These are phyloP conservation scores for Lasiurus borealis DNA, from an alignment of 2,113 vertebrate genomes.

Conservation along the genomic window DNA sequence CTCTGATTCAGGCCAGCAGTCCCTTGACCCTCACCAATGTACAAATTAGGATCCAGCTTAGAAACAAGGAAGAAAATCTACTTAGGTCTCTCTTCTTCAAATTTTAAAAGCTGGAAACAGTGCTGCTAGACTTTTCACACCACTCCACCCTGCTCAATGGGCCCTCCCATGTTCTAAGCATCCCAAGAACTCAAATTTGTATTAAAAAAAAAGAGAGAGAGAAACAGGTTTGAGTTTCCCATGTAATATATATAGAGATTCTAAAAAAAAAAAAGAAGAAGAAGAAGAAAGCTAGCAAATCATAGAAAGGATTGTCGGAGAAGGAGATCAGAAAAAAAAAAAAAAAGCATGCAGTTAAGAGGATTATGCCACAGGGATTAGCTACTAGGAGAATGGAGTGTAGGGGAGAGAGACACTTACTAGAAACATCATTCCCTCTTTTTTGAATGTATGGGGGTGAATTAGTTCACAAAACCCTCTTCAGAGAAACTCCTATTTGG, in stretches of 20 bases:
- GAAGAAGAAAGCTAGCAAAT: conserved; percentile 47
- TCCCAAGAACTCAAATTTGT: not conserved
- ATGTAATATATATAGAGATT: not conserved
- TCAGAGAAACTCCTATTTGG: conserved; percentile 81
- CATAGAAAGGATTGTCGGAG: conserved; percentile 63
- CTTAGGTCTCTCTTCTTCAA: not conserved
- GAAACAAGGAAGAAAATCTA: not conserved
- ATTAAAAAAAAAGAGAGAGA: conserved; percentile 29
- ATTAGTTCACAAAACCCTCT: conserved; percentile 52
- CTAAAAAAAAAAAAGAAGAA: too few relatives aligned
- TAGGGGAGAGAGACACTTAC: conserved; percentile 38
- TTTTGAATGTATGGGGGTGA: not conserved
- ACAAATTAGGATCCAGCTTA: not conserved
- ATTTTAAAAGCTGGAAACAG: conserved; percentile 28
- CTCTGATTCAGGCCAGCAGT: not conserved
- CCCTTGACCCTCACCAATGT: not conserved
- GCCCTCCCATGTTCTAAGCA: not conserved
- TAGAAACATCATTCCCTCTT: conserved; percentile 77
- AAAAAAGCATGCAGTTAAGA: conserved; percentile 84
- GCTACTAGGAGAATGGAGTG: conserved; percentile 75
- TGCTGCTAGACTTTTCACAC: not conserved
- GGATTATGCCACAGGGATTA: conserved; percentile 86
- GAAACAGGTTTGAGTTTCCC: conserved; percentile 30
- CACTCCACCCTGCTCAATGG: not conserved
- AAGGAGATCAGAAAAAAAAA: conserved; percentile 85